A percentile compares a stretch with the other conserved stretches of the same genome.
These are phyloP conservation scores for Syngnathus scovelli DNA, from an alignment of 2,113 vertebrate genomes.

Conservation along the genomic window DNA sequence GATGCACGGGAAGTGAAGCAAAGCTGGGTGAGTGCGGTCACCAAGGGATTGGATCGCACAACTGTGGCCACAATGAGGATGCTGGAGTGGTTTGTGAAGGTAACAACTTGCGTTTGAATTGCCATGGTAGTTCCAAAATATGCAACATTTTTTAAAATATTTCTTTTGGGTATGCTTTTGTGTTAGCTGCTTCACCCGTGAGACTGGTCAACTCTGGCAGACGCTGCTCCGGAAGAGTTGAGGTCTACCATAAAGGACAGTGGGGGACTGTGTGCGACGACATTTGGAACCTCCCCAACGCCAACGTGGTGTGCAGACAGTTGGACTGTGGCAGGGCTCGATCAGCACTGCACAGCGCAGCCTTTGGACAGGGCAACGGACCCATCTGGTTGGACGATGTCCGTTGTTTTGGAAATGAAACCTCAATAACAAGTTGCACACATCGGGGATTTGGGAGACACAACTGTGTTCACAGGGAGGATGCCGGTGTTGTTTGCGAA, in stretches of 20 bases:
- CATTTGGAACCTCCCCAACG: slow-evolving; percentile 30
- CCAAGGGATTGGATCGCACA: slow-evolving; percentile 26
- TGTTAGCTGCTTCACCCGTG: slow-evolving; percentile 5
- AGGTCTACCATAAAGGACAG: slow-evolving; percentile 30
- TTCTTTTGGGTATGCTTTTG: not conserved
- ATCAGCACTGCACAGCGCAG: slow-evolving; percentile 16
- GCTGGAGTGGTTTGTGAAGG: slow-evolving; percentile 47
- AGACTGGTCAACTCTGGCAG: slow-evolving; percentile 39
- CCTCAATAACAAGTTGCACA: slow-evolving; percentile 28
- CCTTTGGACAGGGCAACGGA: slow-evolving; percentile 44
- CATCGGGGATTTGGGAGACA: slow-evolving; percentile 33
- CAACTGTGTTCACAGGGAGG: slow-evolving; percentile 21
- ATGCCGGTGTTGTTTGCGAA: slow-evolving; percentile 34
- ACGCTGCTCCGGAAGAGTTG: slow-evolving; percentile 52
- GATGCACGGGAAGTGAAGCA: slow-evolving; percentile 20
- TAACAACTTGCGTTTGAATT: slow-evolving; percentile 3
- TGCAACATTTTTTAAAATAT: too few species aligned
- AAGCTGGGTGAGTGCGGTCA: slow-evolving; percentile 33
- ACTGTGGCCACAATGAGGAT: slow-evolving; percentile 42
- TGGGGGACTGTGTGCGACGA: slow-evolving; percentile 59
- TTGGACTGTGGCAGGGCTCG: slow-evolving; percentile 38
- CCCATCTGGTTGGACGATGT: slow-evolving; percentile 56
- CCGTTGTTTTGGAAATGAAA: slow-evolving; percentile 9
- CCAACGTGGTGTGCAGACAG: slow-evolving; percentile 48
- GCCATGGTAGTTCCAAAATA: too few species aligned